Base-by-base conservation (phyloP, 2,797 vertebrate species). In the Pyrocephalus nanus region DNA sequence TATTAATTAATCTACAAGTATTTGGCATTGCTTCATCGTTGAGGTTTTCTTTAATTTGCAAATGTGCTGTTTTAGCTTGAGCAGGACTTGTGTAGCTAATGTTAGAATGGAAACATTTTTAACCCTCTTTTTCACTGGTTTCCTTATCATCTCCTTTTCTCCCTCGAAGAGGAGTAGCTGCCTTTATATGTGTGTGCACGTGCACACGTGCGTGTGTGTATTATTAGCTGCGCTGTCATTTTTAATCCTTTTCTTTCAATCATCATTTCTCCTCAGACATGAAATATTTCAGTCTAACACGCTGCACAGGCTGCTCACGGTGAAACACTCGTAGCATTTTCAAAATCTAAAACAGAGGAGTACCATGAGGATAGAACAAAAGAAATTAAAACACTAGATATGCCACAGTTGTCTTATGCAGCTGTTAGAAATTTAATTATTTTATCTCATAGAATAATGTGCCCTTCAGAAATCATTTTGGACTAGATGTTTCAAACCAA, bases 401-500 rank as follows among this genome's bases (percentile, higher is more conserved):
- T 97, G 98, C 97, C 97, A 97, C 97, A 97, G 97, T 98, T 97
- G 98, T 98, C 97, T 98, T 98, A 82, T 96, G 97, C 98, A 97
- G 98, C 98, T 98, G 98, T 98, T 98, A 97, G 98, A 98, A 98
- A 98, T 98, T 98, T 98, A 98, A 98, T 98, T 98, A 98, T 98
- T 98, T 98, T 98, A 98, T 98, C 98, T 98, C 97, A 92, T 97
- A 98, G 98, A 98, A 98, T 98, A 98, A 98, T 98, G 98, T 98
- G 98, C 98, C 98, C 98, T 98, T 98, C 98, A 98, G 98, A 98
- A 98, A 98, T 98, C 97, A 98, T 98, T 98, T 98, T 98, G 98
- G 98, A 98, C 98, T 98, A 98, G 98, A 98, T 98, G 97, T 98
- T 98, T 98, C 98, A 98, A 98, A 98, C 98, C 98, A 98, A 98